These are phyloP conservation scores for Diadromus collaris DNA, from an alignment of 2,888 invertebrate species.

Conservation along the genomic window DNA sequence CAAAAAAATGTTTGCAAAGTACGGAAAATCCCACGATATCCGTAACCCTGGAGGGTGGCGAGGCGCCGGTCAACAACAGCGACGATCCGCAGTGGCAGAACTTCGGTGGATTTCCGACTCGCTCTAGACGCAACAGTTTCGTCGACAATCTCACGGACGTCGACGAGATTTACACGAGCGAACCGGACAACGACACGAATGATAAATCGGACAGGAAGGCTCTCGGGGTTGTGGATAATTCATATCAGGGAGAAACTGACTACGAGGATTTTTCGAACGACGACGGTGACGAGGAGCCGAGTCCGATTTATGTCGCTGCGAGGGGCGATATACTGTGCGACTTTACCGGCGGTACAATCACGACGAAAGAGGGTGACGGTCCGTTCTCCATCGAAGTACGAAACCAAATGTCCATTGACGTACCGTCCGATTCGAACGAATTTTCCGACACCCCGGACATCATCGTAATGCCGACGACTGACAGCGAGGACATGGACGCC, in stretches of 20 bases:
- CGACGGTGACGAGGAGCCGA: slow-evolving; percentile 69
- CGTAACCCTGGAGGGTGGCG: slow-evolving; percentile 69
- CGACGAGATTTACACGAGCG: slow-evolving; percentile 77
- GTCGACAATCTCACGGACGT: slow-evolving; percentile 76
- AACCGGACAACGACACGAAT: slow-evolving; percentile 65
- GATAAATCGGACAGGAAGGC: slow-evolving; percentile 53
- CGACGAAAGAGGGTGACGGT: slow-evolving; percentile 78
- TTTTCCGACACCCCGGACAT: slow-evolving; percentile 64
- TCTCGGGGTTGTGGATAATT: slow-evolving; percentile 64
- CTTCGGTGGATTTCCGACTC: slow-evolving; percentile 39
- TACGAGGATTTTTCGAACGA: slow-evolving; percentile 76
- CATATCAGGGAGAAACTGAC: slow-evolving; percentile 75
- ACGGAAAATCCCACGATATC: slow-evolving; percentile 72
- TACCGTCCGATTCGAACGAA: slow-evolving; percentile 21
- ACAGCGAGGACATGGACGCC: slow-evolving; percentile 77
- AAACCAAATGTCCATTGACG: slow-evolving; percentile 73
- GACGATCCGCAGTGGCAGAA: slow-evolving; percentile 51
- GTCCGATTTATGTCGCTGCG: slow-evolving; percentile 68
- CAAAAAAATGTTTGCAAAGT: slow-evolving; percentile 23
- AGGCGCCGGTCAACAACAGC: slow-evolving; percentile 37
- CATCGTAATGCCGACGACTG: slow-evolving; percentile 71
- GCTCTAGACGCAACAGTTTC: slow-evolving; percentile 67
- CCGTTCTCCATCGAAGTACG: slow-evolving; percentile 77
- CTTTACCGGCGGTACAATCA: slow-evolving; percentile 75
- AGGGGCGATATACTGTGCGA: slow-evolving; percentile 74